Evolutionary conservation across 2,888 invertebrate species (phyloP).

Genomic region (Formica aserva): DNA sequence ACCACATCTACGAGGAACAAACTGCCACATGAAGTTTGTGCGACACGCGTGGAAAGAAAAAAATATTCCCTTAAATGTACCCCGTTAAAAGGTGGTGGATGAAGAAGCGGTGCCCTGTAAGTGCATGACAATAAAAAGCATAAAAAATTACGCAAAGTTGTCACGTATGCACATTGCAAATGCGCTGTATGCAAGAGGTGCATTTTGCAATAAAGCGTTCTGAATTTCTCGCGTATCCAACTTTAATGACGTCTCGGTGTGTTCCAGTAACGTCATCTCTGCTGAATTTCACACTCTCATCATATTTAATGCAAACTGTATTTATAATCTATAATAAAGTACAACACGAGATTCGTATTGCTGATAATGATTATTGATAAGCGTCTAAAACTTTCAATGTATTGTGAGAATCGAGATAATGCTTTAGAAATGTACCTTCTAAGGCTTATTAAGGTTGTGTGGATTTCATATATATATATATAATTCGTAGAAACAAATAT

Average conservation of each 20-base stretch:
- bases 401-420: background rate
- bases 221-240: constrained; percentile 62
- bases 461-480: background rate
- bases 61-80: constrained; percentile 19
- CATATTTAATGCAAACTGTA: constrained; percentile 18
- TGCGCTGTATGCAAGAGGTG: constrained; percentile 59
- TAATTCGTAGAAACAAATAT: background rate
- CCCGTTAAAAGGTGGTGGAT: constrained; percentile 11
- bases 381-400: background rate
- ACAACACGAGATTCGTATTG: background rate
- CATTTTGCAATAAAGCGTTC: constrained; percentile 64
- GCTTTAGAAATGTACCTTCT: background rate
- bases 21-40: constrained; percentile 50
- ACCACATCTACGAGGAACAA: background rate
- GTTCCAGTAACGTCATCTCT: constrained; percentile 29
- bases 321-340: constrained; percentile 7
- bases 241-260: constrained; percentile 61
- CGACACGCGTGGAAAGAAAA: constrained; percentile 37
- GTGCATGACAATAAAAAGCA: constrained; percentile 67
- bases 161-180: constrained; percentile 64
- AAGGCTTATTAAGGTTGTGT: background rate
- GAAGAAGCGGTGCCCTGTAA: constrained; percentile 57
- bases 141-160: constrained; percentile 63
- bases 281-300: constrained; percentile 29
- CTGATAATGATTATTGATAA: background rate